These are phyloP conservation scores for Nematolebias whitei DNA, from an alignment of 2,113 vertebrate genomes.

Conservation along the genomic window DNA sequence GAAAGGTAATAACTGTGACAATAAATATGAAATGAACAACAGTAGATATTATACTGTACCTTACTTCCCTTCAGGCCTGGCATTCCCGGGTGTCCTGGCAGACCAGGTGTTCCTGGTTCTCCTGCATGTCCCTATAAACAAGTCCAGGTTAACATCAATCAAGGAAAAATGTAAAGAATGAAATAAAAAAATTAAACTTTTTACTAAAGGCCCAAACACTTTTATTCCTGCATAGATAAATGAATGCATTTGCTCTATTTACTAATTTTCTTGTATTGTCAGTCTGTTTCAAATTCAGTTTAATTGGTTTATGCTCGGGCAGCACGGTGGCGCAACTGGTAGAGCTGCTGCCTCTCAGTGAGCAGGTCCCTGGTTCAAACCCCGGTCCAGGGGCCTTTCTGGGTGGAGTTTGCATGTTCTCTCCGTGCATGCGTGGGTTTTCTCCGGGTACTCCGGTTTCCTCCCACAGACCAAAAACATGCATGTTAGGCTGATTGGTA, in stretches of 20 bases:
- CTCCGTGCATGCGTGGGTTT: too few species aligned
- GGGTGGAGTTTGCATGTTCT: too few species aligned
- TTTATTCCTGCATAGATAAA: background rate
- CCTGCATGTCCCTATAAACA: slow-evolving; percentile 85
- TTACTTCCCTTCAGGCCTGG: slow-evolving; percentile 86
- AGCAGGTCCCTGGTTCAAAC: too few species aligned
- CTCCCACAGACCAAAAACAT: too few species aligned
- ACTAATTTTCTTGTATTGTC: background rate
- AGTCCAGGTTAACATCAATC: slow-evolving; percentile 3
- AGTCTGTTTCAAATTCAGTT: background rate
- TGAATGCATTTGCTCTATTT: background rate
- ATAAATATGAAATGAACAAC: background rate
- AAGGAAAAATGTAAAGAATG: background rate
- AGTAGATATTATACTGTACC: slow-evolving; percentile 69
- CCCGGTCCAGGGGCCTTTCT: too few species aligned
- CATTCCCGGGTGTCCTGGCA: slow-evolving; percentile 89
- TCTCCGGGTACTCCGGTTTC: too few species aligned
- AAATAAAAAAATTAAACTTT: background rate
- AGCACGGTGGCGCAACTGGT: too few species aligned
- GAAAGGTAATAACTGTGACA: too few species aligned
- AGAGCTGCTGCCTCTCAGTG: too few species aligned
- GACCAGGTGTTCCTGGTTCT: slow-evolving; percentile 80
- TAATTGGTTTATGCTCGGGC: slow-evolving; percentile 5
- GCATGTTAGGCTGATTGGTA: too few species aligned
- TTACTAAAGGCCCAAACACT: background rate